Percentiles rank a stretch among this genome's conserved stretches.
phyloP scores from a whole-genome alignment of 35 echinoderm and acorn worm genomes.

The Hemicentrotus pulcherrimus region DNA sequence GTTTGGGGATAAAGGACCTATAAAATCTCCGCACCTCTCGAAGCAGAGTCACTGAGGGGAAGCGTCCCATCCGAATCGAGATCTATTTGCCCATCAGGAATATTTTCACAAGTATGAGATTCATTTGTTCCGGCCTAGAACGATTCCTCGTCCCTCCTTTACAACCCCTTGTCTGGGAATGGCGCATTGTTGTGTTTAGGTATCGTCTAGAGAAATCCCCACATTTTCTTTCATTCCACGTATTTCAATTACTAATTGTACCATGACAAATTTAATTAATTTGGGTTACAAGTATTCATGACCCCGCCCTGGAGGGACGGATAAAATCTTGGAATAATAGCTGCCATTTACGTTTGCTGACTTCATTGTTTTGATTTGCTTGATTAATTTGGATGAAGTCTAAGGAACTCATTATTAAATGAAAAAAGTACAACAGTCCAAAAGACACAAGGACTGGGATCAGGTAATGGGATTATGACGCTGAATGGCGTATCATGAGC shows the following conservation, averaged over 20 bases:
- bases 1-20: neutral
- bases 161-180: neutral
- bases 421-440: neutral
- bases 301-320: neutral
- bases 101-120: slow-evolving; percentile 13
- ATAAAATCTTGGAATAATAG: slow-evolving; percentile 5
- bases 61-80: neutral
- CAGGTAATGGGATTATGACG: neutral
- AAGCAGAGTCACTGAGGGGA: neutral
- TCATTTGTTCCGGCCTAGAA: slow-evolving; percentile 1
- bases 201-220: neutral
- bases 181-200: neutral
- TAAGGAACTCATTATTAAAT: neutral
- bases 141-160: neutral
- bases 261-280: neutral
- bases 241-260: neutral
- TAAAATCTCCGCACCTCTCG: neutral
- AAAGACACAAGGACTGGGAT: neutral
- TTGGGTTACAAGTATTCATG: slow-evolving; percentile 12
- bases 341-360: neutral
- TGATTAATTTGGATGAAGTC: neutral
- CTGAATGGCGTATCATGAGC: neutral
- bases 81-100: neutral
- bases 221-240: neutral
- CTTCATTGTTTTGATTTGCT: neutral